Percentiles rank a stretch among this genome's conserved stretches.
phyloP scores from a whole-genome alignment of 1,140 invertebrate species.

The Cryptotermes secundus region DNA sequence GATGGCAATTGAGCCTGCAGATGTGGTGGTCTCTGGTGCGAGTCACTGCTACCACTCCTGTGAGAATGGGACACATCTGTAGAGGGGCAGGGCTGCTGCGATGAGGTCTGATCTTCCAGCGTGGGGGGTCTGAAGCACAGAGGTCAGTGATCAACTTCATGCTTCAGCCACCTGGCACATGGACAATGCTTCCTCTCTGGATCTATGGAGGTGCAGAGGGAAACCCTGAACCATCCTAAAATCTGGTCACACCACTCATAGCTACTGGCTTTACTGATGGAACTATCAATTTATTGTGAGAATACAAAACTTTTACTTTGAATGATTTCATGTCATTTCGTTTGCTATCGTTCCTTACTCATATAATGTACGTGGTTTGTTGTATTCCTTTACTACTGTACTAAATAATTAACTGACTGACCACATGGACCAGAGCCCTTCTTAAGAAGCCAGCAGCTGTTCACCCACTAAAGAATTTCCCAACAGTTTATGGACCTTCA shows the following conservation, averaged over 20 bases:
- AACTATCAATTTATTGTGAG: too few relatives aligned
- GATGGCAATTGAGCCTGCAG: not conserved
- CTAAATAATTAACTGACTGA: too few relatives aligned
- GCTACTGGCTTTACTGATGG: too few relatives aligned
- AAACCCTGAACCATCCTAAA: not conserved
- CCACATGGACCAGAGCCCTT: too few relatives aligned
- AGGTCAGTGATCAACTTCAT: not conserved
- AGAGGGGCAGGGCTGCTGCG: conserved; percentile 1
- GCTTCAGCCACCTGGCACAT: not conserved
- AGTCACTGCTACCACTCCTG: conserved; percentile 20
- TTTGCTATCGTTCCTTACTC: too few relatives aligned
- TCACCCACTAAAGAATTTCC: too few relatives aligned
- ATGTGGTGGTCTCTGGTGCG: conserved; percentile 15
- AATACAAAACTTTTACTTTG: too few relatives aligned
- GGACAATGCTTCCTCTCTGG: not conserved
- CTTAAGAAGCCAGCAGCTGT: too few relatives aligned
- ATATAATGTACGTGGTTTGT: too few relatives aligned
- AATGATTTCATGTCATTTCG: too few relatives aligned
- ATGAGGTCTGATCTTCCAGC: not conserved
- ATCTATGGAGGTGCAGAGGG: not conserved
- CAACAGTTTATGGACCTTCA: too few relatives aligned
- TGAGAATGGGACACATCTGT: not conserved
- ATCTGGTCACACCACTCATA: not conserved
- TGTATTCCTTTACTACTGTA: too few relatives aligned
- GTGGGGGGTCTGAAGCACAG: not conserved